Evolutionary conservation across 2,888 invertebrate species (phyloP).

Genomic region (Meiosimyza platycephala): DNA sequence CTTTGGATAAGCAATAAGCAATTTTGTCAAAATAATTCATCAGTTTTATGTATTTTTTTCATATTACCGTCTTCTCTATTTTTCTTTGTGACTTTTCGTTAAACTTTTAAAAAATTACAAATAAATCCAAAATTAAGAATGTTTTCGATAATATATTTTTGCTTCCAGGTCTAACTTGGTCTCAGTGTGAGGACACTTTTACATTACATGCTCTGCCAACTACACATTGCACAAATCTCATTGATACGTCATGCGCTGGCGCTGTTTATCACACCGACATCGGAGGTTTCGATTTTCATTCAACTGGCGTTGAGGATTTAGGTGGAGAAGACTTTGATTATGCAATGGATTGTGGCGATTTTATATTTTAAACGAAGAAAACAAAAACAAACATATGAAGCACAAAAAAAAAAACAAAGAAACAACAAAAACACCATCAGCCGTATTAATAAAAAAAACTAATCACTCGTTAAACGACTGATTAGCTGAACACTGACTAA

Average conservation of each 20-base stretch:
- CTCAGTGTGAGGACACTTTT: conserved; percentile 76
- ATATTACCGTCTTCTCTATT: no score
- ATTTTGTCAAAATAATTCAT: no score
- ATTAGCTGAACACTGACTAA: no score
- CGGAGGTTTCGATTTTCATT: conserved; percentile 71
- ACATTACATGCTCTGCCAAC: conserved; percentile 75
- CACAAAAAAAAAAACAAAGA: not conserved
- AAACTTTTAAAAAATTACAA: no score
- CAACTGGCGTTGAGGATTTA: conserved; percentile 66
- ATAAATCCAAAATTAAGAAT: not conserved
- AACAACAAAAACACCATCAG: not conserved
- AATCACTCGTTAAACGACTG: no score
- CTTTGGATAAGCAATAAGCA: no score
- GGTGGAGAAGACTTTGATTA: conserved; percentile 76
- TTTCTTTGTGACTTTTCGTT: no score
- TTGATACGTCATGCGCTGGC: conserved; percentile 70
- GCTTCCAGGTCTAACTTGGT: conserved; percentile 72
- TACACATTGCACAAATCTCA: conserved; percentile 74
- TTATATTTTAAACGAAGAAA: conserved; percentile 71
- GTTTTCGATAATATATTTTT: conserved; percentile 7
- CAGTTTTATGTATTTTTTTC: no score
- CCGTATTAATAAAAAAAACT: no score
- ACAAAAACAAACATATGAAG: not conserved
- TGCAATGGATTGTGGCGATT: conserved; percentile 79
- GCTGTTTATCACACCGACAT: conserved; percentile 76